phyloP scores from a whole-genome alignment of 2,113 vertebrate genomes.

The Phoenicopterus ruber region DNA sequence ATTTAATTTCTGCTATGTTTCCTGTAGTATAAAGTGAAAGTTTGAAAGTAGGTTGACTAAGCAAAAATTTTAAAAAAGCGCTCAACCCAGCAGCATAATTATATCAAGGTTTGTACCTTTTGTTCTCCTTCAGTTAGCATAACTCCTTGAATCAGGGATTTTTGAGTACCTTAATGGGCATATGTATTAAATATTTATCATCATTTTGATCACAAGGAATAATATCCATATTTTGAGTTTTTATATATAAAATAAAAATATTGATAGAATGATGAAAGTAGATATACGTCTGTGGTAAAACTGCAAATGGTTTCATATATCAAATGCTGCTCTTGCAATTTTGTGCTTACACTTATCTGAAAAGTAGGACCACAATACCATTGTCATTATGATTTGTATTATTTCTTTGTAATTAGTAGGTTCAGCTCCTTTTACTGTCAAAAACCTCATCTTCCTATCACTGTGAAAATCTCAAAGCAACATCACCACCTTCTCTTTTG shows the following conservation, averaged over 20 bases:
- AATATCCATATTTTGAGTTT: rapidly evolving
- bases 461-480: neutral
- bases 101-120: neutral
- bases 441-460: neutral
- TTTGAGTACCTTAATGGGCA: neutral
- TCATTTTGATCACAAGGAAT: neutral
- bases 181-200: neutral
- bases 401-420: neutral
- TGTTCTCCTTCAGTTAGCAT: neutral
- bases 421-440: neutral
- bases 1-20: neutral
- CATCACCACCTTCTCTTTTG: neutral
- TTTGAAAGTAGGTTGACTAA: neutral
- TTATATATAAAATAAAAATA: neutral
- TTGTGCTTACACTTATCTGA: neutral
- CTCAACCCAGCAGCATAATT: neutral
- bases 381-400: neutral
- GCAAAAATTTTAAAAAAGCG: neutral
- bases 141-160: neutral
- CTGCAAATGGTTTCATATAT: neutral
- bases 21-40: neutral
- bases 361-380: neutral
- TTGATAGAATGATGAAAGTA: neutral
- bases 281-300: neutral
- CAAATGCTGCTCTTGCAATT: neutral